These are phyloP conservation scores for Paramormyrops hopkinsi DNA, from an alignment of 2,797 vertebrate species.

Conservation along the genomic window DNA sequence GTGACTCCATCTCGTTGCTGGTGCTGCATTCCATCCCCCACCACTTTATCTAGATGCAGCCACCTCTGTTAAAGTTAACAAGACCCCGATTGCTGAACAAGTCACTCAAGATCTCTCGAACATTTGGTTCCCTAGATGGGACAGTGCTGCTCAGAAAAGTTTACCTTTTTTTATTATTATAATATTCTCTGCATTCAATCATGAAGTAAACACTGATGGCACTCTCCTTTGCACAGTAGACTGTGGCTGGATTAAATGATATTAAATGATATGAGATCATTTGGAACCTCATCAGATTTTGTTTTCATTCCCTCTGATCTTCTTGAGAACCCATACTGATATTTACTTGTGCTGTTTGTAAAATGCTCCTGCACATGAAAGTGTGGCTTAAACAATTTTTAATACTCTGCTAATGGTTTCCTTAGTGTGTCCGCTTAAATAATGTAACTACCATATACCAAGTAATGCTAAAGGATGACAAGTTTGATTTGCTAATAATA, in stretches of 20 bases:
- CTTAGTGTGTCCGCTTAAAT: neutral
- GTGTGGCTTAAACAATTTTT: neutral
- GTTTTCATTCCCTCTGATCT: neutral
- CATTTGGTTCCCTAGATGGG: neutral
- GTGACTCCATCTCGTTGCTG: neutral
- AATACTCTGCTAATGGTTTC: neutral
- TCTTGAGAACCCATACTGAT: neutral
- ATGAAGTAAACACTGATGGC: neutral
- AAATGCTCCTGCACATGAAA: neutral
- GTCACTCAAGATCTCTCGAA: neutral
- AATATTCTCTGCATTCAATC: neutral
- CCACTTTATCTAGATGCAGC: neutral
- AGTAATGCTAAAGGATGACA: neutral
- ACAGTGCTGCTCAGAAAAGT: neutral
- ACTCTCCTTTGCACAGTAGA: neutral
- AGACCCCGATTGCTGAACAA: neutral
- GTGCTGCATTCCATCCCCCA: neutral
- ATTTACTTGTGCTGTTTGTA: constrained; percentile 1
- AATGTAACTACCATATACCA: neutral
- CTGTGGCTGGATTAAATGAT: neutral
- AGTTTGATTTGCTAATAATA: neutral
- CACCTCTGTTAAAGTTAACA: neutral
- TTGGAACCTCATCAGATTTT: neutral
- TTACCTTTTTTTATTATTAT: neutral
- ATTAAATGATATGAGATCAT: neutral